A percentile compares a stretch with the other conserved stretches of the same genome.
Conservation (phyloP, 2,113 vertebrate species). For the Polypterus bichir region DNA sequence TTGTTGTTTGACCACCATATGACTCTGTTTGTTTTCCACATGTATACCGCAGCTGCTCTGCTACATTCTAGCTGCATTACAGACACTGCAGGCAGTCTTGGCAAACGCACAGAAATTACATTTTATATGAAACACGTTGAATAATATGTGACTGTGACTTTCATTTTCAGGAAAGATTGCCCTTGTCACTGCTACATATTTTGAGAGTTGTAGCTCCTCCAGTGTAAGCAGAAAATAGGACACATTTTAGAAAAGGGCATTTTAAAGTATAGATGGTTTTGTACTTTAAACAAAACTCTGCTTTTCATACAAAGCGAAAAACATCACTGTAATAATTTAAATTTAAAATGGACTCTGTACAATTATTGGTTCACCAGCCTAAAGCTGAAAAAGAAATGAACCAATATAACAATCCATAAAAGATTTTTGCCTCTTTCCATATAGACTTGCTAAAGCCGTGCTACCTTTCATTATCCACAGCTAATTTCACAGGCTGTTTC, state of each 20-base stretch:
- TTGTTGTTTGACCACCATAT: no score
- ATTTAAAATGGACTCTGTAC: conserved; percentile 1
- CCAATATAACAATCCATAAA: no score
- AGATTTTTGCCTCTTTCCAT: neutral
- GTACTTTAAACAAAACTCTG: neutral
- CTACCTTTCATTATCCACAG: neutral
- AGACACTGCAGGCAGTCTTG: conserved; percentile 6
- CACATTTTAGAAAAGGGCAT: conserved; percentile 2
- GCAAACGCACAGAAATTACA: conserved; percentile 4
- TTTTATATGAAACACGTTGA: conserved; percentile 3
- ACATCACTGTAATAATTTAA: neutral
- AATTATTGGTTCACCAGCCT: neutral
- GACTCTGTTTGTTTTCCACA: neutral
- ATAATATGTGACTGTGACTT: conserved; percentile 5
- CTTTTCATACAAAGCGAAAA: neutral
- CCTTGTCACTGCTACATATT: conserved; percentile 3
- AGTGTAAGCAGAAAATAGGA: neutral
- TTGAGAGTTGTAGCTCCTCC: conserved; percentile 1
- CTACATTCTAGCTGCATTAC: conserved; percentile 1
- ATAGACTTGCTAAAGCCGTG: neutral
- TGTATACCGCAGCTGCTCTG: neutral
- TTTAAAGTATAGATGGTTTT: conserved; percentile 1
- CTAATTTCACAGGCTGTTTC: conserved; percentile 6
- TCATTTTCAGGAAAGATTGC: conserved; percentile 7
- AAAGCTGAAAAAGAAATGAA: neutral